These are phyloP conservation scores for Ricordea florida DNA, from an alignment of 92 coral and sea anemone species.

Conservation along the genomic window DNA sequence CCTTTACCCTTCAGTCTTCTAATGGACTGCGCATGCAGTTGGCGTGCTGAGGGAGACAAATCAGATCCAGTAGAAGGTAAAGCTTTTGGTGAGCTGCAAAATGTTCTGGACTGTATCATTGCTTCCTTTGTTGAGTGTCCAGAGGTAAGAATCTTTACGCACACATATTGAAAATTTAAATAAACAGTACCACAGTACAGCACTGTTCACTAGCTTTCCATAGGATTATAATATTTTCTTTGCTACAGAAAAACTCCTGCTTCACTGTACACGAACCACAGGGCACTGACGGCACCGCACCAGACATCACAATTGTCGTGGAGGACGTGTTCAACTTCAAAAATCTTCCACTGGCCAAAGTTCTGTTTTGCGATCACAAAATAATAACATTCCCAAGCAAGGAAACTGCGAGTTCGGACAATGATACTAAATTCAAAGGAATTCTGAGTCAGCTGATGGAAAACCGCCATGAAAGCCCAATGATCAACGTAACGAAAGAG, in stretches of 20 bases:
- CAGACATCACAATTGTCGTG: conserved; percentile 12
- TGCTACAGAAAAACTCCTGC: background rate
- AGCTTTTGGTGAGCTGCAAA: conserved; percentile 10
- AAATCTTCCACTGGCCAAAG: conserved; percentile 21
- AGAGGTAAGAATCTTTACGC: conserved; percentile 3
- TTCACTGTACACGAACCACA: background rate
- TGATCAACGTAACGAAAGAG: conserved; percentile 9
- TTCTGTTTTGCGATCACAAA: conserved; percentile 29
- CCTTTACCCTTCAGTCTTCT: background rate
- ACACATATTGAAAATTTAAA: too few relatives aligned
- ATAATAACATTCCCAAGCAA: background rate
- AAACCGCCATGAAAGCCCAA: background rate
- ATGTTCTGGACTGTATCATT: conserved; percentile 1
- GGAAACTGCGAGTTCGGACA: background rate
- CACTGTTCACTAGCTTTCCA: too few relatives aligned
- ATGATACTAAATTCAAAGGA: conserved; percentile 3
- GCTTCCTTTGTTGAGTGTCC: conserved; percentile 19
- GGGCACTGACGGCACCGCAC: background rate
- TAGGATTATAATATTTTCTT: too few relatives aligned
- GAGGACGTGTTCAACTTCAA: background rate
- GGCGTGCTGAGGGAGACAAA: background rate
- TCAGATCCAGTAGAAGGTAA: background rate
- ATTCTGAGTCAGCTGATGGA: background rate
- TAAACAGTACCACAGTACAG: too few relatives aligned
- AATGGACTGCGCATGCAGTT: background rate